These are phyloP conservation scores for Squalus acanthias DNA, from an alignment of 2,797 vertebrate genomes.

Conservation along the genomic window DNA sequence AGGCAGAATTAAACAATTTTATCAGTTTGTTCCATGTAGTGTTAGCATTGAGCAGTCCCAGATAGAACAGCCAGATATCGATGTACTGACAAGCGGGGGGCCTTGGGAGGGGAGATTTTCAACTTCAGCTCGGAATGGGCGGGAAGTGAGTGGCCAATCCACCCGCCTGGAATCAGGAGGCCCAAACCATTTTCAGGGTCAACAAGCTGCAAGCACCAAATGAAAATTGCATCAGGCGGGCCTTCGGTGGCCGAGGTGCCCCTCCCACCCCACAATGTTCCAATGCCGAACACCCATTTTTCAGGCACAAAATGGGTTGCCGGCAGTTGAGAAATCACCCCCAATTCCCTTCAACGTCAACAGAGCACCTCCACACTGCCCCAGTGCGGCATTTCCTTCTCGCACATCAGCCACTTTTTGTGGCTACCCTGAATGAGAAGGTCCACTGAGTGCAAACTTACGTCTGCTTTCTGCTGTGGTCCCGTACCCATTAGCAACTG, in stretches of 20 bases:
- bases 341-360: not conserved
- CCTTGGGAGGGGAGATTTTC: not conserved
- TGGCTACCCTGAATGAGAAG: not conserved
- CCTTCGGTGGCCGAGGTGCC: not conserved
- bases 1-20: not conserved
- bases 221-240: not conserved
- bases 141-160: not conserved
- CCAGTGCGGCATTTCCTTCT: not conserved
- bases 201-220: not conserved
- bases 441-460: not conserved
- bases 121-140: not conserved
- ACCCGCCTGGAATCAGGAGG: not conserved
- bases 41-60: not conserved
- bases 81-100: not conserved
- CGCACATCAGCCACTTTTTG: not conserved
- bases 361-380: not conserved
- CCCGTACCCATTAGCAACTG: not conserved
- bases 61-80: not conserved
- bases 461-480: not conserved
- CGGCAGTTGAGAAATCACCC: too few species aligned
- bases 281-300: not conserved
- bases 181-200: not conserved
- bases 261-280: not conserved
- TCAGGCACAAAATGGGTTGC: not conserved
- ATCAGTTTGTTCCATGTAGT: not conserved